Conservation (phyloP, 2,888 invertebrate species). For the Eudemis profundana region DNA sequence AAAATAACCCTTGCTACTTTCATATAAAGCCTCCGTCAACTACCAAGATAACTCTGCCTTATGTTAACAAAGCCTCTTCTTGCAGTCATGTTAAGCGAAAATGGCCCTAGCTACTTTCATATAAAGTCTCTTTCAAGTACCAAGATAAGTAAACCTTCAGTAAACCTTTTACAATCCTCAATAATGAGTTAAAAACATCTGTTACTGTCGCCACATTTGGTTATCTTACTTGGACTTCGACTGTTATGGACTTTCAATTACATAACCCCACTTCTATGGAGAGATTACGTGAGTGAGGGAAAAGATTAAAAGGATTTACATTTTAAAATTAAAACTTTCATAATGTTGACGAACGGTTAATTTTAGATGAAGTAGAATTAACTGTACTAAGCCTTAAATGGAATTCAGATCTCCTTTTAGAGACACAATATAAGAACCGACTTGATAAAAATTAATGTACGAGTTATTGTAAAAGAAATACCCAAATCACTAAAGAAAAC, state of each 20-base stretch:
- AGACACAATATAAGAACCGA: too few species aligned
- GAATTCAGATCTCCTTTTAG: background rate
- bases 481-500: too few species aligned
- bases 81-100: background rate
- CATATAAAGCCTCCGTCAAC: background rate
- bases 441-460: too few species aligned
- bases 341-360: background rate
- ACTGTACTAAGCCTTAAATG: background rate
- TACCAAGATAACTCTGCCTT: constrained; percentile 11
- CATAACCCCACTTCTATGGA: constrained; percentile 32
- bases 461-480: too few species aligned
- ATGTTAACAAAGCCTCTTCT: constrained; percentile 6
- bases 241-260: constrained; percentile 30
- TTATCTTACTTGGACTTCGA: constrained; percentile 44
- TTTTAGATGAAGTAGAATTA: background rate
- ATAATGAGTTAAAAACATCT: constrained; percentile 49
- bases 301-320: constrained; percentile 18
- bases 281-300: constrained; percentile 16
- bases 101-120: background rate
- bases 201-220: constrained; percentile 58
- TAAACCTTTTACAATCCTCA: constrained; percentile 32
- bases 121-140: background rate
- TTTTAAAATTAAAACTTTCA: constrained; percentile 17
- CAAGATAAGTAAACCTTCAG: background rate
- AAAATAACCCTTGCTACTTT: background rate